phyloP scores from a whole-genome alignment of 2,888 invertebrate species.

The Podabrus alpinus region DNA sequence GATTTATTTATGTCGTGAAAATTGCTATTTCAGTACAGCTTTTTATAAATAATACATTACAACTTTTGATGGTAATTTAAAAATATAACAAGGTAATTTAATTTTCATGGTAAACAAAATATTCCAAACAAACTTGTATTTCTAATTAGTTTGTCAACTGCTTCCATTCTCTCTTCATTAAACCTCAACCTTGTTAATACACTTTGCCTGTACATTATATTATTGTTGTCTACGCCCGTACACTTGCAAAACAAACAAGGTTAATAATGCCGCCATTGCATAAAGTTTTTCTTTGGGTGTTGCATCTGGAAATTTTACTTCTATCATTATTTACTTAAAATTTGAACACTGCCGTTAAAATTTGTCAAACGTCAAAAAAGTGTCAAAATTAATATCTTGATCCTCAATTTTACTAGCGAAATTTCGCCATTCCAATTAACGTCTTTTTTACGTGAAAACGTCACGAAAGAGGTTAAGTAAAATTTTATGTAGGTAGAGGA shows the following conservation, averaged over 20 bases:
- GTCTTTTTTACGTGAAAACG: background rate
- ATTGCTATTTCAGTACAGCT: background rate
- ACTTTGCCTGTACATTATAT: conserved; percentile 8
- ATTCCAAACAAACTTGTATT: background rate
- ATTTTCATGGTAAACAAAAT: background rate
- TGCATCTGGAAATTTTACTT: conserved; percentile 18
- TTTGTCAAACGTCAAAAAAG: background rate
- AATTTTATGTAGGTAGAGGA: conserved; percentile 20
- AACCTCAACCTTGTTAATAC: conserved; percentile 10
- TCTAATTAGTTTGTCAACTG: conserved; percentile 11
- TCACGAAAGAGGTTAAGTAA: conserved; percentile 15
- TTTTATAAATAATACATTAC: background rate
- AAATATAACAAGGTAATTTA: background rate
- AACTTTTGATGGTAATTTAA: background rate
- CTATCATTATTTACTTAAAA: conserved; percentile 8
- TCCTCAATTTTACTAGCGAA: too few species aligned
- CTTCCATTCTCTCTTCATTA: conserved; percentile 15
- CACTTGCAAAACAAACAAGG: conserved; percentile 9
- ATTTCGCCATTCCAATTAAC: background rate
- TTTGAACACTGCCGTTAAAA: background rate
- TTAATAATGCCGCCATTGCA: conserved; percentile 7
- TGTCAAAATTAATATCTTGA: background rate
- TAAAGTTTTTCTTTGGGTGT: conserved; percentile 1
- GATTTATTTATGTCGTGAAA: background rate
- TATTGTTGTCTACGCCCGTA: conserved; percentile 1